Evolutionary conservation across 2,797 vertebrate species (phyloP).

Genomic region (Adelosebastes latens): DNA sequence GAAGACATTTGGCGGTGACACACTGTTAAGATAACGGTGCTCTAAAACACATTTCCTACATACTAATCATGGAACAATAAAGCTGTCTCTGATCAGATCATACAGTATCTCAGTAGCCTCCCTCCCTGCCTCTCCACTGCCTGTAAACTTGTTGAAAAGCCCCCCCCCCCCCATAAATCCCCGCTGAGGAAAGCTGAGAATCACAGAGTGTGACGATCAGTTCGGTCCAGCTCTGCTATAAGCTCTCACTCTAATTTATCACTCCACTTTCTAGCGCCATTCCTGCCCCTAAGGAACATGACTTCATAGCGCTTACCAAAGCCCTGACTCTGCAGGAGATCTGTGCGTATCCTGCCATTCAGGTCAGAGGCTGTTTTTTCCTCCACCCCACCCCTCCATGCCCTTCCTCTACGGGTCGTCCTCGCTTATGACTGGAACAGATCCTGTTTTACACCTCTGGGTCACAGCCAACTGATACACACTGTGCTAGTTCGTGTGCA

Average conservation of each 20-base stretch:
- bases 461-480: constrained; percentile 36
- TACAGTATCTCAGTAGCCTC: not conserved
- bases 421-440: constrained; percentile 32
- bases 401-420: constrained; percentile 34
- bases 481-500: not conserved
- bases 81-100: constrained; percentile 12
- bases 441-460: constrained; percentile 56
- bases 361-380: constrained; percentile 43
- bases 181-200: constrained; percentile 29
- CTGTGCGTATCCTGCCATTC: constrained; percentile 37
- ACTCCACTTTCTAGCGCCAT: constrained; percentile 19
- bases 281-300: constrained; percentile 34
- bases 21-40: not conserved
- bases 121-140: not conserved
- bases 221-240: constrained; percentile 22
- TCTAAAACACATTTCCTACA: constrained; percentile 12
- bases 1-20: not conserved
- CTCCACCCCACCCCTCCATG: constrained; percentile 10
- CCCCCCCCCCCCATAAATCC: constrained; percentile 23
- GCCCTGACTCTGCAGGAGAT: constrained; percentile 48
- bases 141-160: constrained; percentile 2
- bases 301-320: constrained; percentile 57
- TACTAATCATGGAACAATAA: constrained; percentile 20
- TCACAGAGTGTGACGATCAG: constrained; percentile 13
- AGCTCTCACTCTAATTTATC: constrained; percentile 48